These are phyloP conservation scores for Alsophila aescularia DNA, from an alignment of 2,888 invertebrate genomes.

Conservation along the genomic window DNA sequence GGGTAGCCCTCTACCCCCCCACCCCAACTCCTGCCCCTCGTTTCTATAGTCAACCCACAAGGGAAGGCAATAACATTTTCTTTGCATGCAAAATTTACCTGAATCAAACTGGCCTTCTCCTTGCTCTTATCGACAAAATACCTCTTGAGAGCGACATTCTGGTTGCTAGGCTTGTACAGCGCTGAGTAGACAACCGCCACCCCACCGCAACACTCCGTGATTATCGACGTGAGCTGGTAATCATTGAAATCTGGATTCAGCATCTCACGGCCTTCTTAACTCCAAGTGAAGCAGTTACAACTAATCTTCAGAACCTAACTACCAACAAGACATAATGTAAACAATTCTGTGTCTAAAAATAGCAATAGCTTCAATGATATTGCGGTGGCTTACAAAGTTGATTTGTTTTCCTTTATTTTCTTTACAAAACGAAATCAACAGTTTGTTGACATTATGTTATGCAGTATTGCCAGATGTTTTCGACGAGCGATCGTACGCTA, in stretches of 20 bases:
- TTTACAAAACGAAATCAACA: too few relatives aligned
- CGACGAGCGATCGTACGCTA: too few relatives aligned
- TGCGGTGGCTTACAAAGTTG: neutral
- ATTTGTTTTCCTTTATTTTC: neutral
- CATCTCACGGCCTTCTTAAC: conserved; percentile 60
- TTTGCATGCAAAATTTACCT: conserved; percentile 58
- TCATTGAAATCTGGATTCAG: conserved; percentile 85
- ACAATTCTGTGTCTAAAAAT: neutral
- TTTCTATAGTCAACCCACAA: too few relatives aligned
- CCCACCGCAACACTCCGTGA: conserved; percentile 88
- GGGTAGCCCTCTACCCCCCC: too few relatives aligned
- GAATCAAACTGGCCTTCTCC: conserved; percentile 85
- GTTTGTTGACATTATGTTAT: too few relatives aligned
- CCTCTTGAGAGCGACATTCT: conserved; percentile 89
- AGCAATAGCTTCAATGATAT: neutral
- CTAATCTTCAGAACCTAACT: neutral
- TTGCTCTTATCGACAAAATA: conserved; percentile 90
- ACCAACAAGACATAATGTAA: conserved; percentile 10
- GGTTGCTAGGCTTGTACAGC: conserved; percentile 86
- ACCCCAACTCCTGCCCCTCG: too few relatives aligned
- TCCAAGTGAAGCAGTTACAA: neutral
- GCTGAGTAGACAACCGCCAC: conserved; percentile 89
- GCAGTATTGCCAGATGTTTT: too few relatives aligned
- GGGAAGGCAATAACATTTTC: too few relatives aligned
- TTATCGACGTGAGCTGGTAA: conserved; percentile 87